Conservation (phyloP, 2,888 invertebrate genomes). For the Parochlus steinenii region DNA sequence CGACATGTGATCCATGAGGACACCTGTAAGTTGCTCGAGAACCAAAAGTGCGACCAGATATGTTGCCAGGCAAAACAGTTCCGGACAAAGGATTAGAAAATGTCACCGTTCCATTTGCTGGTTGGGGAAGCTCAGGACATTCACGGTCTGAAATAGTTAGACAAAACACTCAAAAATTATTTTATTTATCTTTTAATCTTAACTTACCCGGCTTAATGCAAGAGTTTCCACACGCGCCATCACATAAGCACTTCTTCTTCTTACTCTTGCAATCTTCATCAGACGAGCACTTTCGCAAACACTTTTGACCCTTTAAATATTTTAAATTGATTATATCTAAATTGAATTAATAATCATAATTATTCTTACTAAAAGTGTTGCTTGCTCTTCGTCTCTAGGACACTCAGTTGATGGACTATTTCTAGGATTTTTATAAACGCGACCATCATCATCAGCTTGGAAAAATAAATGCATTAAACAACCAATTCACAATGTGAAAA, state of each 20-base stretch:
- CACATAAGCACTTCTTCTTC: constrained; percentile 92
- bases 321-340: not conserved
- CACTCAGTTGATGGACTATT: constrained; percentile 76
- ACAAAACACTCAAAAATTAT: constrained; percentile 3
- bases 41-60: constrained; percentile 65
- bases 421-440: constrained; percentile 73
- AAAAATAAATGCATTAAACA: too few relatives aligned
- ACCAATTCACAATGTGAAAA: too few relatives aligned
- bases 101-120: constrained; percentile 59
- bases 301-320: constrained; percentile 52
- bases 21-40: constrained; percentile 70
- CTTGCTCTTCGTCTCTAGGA: constrained; percentile 73
- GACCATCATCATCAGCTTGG: too few relatives aligned
- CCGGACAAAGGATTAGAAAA: too few relatives aligned
- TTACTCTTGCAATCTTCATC: constrained; percentile 94
- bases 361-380: constrained; percentile 45
- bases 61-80: too few relatives aligned
- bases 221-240: constrained; percentile 91
- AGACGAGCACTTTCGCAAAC: constrained; percentile 79
- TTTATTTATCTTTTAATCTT: not conserved
- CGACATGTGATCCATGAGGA: constrained; percentile 74
- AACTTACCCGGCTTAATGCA: constrained; percentile 87
- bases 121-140: constrained; percentile 62
- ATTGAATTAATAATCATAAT: constrained; percentile 6
- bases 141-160: constrained; percentile 51